These are phyloP conservation scores for Alca torda DNA, from an alignment of 2,797 vertebrate species.

Conservation along the genomic window DNA sequence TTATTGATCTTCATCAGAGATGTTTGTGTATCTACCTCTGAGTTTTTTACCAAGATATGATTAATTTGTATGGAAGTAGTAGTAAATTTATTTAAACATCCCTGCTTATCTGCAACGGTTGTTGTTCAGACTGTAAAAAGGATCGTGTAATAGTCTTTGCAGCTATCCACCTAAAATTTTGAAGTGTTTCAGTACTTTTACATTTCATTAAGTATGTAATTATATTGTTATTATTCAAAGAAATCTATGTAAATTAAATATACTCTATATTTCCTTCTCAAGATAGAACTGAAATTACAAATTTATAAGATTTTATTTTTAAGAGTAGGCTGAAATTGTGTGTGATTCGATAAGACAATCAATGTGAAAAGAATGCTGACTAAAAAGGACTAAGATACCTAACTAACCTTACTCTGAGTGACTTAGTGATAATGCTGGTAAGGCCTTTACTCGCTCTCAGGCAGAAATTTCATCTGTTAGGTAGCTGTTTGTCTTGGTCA, in stretches of 20 bases:
- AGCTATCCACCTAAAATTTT: not conserved
- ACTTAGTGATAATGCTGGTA: not conserved
- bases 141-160: not conserved
- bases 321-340: not conserved
- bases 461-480: not conserved
- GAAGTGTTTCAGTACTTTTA: not conserved
- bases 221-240: not conserved
- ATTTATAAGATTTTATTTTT: not conserved
- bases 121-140: not conserved
- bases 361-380: not conserved
- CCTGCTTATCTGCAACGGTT: not conserved
- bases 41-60: not conserved
- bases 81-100: not conserved
- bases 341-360: not conserved
- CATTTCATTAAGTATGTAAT: not conserved
- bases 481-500: not conserved
- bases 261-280: not conserved
- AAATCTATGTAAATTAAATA: not conserved
- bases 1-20: not conserved
- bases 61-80: not conserved
- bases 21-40: not conserved
- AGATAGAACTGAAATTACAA: not conserved
- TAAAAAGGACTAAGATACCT: not conserved
- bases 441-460: not conserved
- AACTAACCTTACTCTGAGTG: not conserved